Percentiles rank a stretch among this genome's conserved stretches.
Evolutionary conservation across 2,888 invertebrate genomes (phyloP).

Genomic region (Labia minor): DNA sequence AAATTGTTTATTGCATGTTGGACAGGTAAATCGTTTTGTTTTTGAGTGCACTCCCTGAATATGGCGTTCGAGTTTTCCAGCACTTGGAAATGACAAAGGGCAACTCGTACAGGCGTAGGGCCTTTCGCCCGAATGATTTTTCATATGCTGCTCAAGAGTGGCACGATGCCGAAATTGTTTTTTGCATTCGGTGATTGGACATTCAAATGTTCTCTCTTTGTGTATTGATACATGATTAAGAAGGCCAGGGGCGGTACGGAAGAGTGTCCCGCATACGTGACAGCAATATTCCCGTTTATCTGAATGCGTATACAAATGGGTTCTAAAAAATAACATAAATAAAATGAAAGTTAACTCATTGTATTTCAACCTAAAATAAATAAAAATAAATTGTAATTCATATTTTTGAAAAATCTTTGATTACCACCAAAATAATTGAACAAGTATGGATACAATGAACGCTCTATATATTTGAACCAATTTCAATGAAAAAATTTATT

Average conservation of each 20-base stretch:
- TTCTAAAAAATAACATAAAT: background rate
- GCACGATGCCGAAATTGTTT: slow-evolving; percentile 24
- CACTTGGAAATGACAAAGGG: slow-evolving; percentile 26
- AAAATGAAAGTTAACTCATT: too few relatives aligned
- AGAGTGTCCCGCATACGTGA: slow-evolving; percentile 24
- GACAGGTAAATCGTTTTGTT: slow-evolving; percentile 27
- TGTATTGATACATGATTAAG: slow-evolving; percentile 24
- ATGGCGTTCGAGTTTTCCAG: slow-evolving; percentile 25
- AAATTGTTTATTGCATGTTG: slow-evolving; percentile 28
- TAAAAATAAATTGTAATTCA: too few relatives aligned
- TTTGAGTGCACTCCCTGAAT: slow-evolving; percentile 25
- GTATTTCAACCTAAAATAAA: too few relatives aligned
- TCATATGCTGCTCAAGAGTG: slow-evolving; percentile 24
- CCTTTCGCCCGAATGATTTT: slow-evolving; percentile 24
- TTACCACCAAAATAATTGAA: too few relatives aligned
- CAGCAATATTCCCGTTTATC: slow-evolving; percentile 24
- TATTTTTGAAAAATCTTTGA: too few relatives aligned
- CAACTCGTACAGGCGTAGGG: slow-evolving; percentile 23
- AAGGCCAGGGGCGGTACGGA: slow-evolving; percentile 23
- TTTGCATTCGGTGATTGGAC: slow-evolving; percentile 17
- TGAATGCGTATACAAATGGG: slow-evolving; percentile 24
- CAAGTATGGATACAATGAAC: too few relatives aligned
- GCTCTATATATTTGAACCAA: too few relatives aligned
- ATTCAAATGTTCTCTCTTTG: slow-evolving; percentile 17
- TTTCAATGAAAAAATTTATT: too few relatives aligned